These are phyloP conservation scores for Stegastes partitus DNA, from an alignment of 2,113 vertebrate genomes.

Conservation along the genomic window DNA sequence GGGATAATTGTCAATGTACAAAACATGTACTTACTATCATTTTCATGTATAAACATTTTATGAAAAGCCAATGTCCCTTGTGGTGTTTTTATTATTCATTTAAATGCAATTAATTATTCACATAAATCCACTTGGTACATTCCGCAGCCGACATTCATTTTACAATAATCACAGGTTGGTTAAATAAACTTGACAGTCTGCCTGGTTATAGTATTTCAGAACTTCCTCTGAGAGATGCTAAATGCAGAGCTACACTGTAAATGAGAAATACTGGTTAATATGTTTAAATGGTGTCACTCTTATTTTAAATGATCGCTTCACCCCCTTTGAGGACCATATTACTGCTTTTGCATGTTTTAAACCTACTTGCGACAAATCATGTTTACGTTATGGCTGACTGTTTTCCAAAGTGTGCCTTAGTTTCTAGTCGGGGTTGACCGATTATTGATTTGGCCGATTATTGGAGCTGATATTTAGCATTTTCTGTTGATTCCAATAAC, in stretches of 20 bases:
- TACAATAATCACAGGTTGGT: not conserved
- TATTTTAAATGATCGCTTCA: not conserved
- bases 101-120: constrained; percentile 8
- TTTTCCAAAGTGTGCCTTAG: not conserved
- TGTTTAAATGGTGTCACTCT: not conserved
- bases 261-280: not conserved
- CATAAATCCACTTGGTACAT: not conserved
- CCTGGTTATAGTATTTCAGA: rapidly evolving
- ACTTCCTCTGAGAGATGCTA: not conserved
- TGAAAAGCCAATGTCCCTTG: not conserved
- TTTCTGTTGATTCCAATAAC: too few relatives aligned
- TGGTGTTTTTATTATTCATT: constrained; percentile 43
- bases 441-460: too few relatives aligned
- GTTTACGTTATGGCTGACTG: not conserved
- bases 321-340: not conserved
- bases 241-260: not conserved
- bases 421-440: too few relatives aligned
- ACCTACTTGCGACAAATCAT: too few relatives aligned
- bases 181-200: too few relatives aligned
- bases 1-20: not conserved
- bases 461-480: too few relatives aligned
- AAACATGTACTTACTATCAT: not conserved
- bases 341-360: too few relatives aligned
- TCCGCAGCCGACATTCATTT: not conserved
- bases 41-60: constrained; percentile 24